phyloP scores from a whole-genome alignment of 2,113 vertebrate genomes.

The Scomber colias region DNA sequence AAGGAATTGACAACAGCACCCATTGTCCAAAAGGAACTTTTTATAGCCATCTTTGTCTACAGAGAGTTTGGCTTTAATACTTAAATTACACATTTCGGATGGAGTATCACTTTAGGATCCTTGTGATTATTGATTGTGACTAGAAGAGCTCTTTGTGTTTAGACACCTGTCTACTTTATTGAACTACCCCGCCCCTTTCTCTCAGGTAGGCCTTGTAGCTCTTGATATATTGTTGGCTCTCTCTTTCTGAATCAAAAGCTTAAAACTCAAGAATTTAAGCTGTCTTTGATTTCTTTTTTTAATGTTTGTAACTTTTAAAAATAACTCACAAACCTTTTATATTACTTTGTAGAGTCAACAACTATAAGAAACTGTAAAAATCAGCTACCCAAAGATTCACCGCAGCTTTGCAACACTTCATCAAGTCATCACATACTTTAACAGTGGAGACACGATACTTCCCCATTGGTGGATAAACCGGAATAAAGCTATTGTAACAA shows the following conservation, averaged over 20 bases:
- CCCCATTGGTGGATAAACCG: slow-evolving; percentile 27
- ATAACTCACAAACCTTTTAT: background rate
- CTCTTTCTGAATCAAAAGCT: too few species aligned
- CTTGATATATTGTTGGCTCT: background rate
- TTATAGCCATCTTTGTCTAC: too few species aligned
- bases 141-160: too few species aligned
- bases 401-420: background rate
- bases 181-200: background rate
- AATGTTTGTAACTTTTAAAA: too few species aligned
- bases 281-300: background rate
- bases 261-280: background rate
- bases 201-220: background rate
- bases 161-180: background rate
- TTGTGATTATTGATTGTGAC: too few species aligned
- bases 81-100: too few species aligned
- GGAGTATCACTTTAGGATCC: too few species aligned
- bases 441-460: slow-evolving; percentile 29
- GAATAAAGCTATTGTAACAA: slow-evolving; percentile 43
- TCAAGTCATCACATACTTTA: slow-evolving; percentile 12
- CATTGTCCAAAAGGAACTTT: too few species aligned
- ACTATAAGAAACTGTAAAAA: background rate
- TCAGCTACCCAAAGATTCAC: background rate
- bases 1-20: too few species aligned
- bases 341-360: background rate
- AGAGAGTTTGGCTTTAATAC: too few species aligned